A percentile compares a stretch with the other conserved stretches of the same genome.
Conservation (phyloP, 2,888 invertebrate species). For the Hecatera dysodea region DNA sequence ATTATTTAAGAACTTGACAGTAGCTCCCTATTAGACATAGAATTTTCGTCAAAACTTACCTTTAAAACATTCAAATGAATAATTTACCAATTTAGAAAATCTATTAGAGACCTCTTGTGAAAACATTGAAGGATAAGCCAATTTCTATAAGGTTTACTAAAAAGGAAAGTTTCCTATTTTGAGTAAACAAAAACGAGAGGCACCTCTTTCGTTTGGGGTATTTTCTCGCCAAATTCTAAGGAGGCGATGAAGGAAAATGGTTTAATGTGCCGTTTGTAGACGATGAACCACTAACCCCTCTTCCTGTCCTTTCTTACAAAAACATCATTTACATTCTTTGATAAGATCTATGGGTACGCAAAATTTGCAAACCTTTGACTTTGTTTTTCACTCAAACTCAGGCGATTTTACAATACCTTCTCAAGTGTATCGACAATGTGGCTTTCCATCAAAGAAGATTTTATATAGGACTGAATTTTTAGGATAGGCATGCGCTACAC, state of each 20-base stretch:
- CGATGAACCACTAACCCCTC: slow-evolving; percentile 41
- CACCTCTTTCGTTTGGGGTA: slow-evolving; percentile 22
- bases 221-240: slow-evolving; percentile 40
- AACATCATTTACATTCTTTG: slow-evolving; percentile 50
- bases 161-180: slow-evolving; percentile 11
- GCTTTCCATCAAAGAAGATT: neutral
- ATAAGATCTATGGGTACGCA: slow-evolving; percentile 6
- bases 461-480: neutral
- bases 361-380: slow-evolving; percentile 21
- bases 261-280: slow-evolving; percentile 49
- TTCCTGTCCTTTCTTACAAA: slow-evolving; percentile 32
- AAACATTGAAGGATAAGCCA: slow-evolving; percentile 21
- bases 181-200: slow-evolving; percentile 39
- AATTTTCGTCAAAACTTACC: no score
- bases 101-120: neutral
- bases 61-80: no score
- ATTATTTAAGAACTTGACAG: neutral
- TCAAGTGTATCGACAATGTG: no score
- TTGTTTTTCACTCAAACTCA: neutral
- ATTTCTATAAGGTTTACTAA: slow-evolving; percentile 4
- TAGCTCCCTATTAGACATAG: no score
- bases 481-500: neutral
- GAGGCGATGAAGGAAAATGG: slow-evolving; percentile 48
- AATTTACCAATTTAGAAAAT: neutral
- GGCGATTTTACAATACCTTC: neutral